These are phyloP conservation scores for Monoplex corrugatus DNA, from an alignment of 2,888 invertebrate genomes.

Conservation along the genomic window DNA sequence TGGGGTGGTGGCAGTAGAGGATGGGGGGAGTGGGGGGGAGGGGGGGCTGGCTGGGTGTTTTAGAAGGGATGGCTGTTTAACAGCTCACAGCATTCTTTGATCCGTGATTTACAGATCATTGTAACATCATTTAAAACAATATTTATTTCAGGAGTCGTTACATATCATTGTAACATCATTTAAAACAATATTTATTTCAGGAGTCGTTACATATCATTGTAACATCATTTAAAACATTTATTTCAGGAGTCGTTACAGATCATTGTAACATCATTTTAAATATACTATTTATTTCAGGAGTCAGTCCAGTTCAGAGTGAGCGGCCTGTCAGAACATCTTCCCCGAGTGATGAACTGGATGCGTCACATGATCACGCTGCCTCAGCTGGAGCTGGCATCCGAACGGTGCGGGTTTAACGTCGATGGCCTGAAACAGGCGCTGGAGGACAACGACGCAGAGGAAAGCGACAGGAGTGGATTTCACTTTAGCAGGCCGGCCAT, in stretches of 20 bases:
- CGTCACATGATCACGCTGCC: conserved; percentile 55
- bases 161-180: no score
- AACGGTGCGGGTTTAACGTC: conserved; percentile 30
- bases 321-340: conserved; percentile 48
- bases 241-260: background rate
- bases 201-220: background rate
- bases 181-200: conserved; percentile 2
- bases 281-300: conserved; percentile 79
- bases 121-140: background rate
- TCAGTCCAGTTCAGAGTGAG: conserved; percentile 55
- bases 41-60: no score
- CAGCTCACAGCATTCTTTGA: no score
- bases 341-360: conserved; percentile 54
- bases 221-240: background rate
- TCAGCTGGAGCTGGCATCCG: conserved; percentile 30
- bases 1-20: no score
- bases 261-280: no score
- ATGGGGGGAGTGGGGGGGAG: no score
- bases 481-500: background rate
- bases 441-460: background rate
- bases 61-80: no score
- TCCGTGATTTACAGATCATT: no score
- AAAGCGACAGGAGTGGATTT: background rate
- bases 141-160: background rate
- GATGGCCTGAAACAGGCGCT: background rate